Evolutionary conservation across 1,140 invertebrate species (phyloP), one percentile per base, ranked within the genome.

Genomic region (Tachypleus tridentatus): DNA sequence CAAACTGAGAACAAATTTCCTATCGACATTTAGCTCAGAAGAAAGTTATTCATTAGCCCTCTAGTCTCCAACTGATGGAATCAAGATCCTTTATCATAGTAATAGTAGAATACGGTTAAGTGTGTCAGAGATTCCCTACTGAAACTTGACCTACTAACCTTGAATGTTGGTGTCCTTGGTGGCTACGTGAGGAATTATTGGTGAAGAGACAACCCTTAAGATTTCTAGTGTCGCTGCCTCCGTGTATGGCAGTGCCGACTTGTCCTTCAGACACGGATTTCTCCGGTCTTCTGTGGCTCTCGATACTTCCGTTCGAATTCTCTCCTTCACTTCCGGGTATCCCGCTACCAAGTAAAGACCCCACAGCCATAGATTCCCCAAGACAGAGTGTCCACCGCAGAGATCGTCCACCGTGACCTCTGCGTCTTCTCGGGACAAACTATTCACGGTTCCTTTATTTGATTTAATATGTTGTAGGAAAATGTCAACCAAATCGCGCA

Each of bases 141-240:
- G 29, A 29, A 29, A 29, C 29, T 59, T 49, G n/a, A 11, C 9
- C 49, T 54, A 64, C 69, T 74, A 73, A 81, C 80, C 89, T 61
- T 82, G 81, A 56, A 94, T 83, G 3, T 82, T 78, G 1, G 86
- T 85, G 67, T 89, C 84, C 68, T 86, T 82, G 47, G 84, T 90
- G 0, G 91, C 87, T 0, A 93, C 88, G 73, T 94, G 91, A 3
- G 92, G 92, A 0, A 95, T 91, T 64, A 95, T 93, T 0, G 91
- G 91, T 1, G 91, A 93, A 1, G 88, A 86, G 1, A 89, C 85
- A 64, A 86, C 79, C 61, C 92, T 77, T 3, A 93, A 78, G 1
- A 86, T 83, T 78, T 95, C 92, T 66, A 86, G 79, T 9, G 93
- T 82, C 0, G 87, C 85, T 0, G 89, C 87, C 78, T 92, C 87